Conservation (phyloP, 2,888 invertebrate genomes). For the Hedya salicella region DNA sequence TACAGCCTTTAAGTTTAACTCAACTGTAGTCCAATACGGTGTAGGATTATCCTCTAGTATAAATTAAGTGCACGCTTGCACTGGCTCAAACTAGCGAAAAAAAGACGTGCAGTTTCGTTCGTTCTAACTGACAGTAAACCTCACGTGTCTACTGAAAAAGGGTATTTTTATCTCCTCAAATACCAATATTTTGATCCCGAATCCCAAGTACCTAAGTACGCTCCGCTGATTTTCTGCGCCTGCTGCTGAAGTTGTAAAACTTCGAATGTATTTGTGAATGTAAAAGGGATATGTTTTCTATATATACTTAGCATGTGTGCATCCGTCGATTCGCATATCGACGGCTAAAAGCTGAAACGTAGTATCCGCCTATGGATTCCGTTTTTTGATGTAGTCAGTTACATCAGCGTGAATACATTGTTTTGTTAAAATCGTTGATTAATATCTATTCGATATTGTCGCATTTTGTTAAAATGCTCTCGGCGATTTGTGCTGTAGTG, state of each 20-base stretch:
- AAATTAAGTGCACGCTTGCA: slow-evolving; percentile 50
- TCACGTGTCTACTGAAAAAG: background rate
- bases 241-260: slow-evolving; percentile 24
- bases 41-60: slow-evolving; percentile 51
- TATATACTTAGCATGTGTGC: background rate
- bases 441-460: no score
- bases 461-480: no score
- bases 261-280: slow-evolving; percentile 12
- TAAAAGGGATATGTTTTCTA: background rate
- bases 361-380: no score
- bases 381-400: no score
- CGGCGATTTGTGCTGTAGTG: no score
- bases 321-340: background rate
- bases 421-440: no score
- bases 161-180: slow-evolving; percentile 3
- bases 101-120: slow-evolving; percentile 8
- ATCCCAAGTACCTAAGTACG: slow-evolving; percentile 17
- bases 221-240: slow-evolving; percentile 6
- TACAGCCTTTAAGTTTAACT: slow-evolving; percentile 12
- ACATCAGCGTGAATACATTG: no score
- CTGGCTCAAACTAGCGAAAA: slow-evolving; percentile 43
- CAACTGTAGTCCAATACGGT: slow-evolving; percentile 45
- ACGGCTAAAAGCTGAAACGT: no score
- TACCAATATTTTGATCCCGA: slow-evolving; percentile 22
- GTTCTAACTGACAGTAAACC: background rate